Evolutionary conservation across 2,113 vertebrate genomes (phyloP).

Genomic region (Laticauda colubrina): DNA sequence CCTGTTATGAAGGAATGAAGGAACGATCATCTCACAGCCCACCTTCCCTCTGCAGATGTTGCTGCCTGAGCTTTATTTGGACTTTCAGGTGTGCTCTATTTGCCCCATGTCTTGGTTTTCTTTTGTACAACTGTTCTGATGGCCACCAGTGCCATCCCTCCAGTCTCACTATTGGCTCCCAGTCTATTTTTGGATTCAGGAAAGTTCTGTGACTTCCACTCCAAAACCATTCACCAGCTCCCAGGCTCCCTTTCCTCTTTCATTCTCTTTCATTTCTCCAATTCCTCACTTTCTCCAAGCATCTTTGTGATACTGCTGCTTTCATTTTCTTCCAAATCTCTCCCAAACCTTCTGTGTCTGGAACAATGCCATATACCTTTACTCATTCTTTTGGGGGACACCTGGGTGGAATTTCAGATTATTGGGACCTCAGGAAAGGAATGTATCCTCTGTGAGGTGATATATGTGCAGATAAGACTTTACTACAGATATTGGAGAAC

Average conservation of each 20-base stretch:
- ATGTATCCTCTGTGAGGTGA: background rate
- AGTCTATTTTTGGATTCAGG: background rate
- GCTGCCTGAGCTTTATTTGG: background rate
- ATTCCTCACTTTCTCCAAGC: background rate
- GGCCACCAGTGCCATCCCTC: background rate
- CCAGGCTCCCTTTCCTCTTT: background rate
- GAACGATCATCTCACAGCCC: background rate
- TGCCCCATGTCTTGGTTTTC: background rate
- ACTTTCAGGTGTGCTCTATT: background rate
- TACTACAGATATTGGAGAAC: background rate
- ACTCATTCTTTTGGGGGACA: background rate
- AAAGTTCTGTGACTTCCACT: background rate
- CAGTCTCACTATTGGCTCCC: background rate
- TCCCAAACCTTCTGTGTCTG: background rate
- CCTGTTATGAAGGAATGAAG: background rate
- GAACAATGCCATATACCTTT: background rate
- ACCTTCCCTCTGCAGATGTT: background rate
- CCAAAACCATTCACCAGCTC: background rate
- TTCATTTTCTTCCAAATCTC: background rate
- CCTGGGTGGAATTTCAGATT: background rate
- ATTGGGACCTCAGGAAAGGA: background rate
- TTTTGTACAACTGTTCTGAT: background rate
- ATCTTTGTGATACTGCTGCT: background rate
- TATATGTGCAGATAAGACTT: background rate
- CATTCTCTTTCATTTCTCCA: background rate